phyloP scores from a whole-genome alignment of 2,888 invertebrate genomes.

The Caenorhabditis japonica region DNA sequence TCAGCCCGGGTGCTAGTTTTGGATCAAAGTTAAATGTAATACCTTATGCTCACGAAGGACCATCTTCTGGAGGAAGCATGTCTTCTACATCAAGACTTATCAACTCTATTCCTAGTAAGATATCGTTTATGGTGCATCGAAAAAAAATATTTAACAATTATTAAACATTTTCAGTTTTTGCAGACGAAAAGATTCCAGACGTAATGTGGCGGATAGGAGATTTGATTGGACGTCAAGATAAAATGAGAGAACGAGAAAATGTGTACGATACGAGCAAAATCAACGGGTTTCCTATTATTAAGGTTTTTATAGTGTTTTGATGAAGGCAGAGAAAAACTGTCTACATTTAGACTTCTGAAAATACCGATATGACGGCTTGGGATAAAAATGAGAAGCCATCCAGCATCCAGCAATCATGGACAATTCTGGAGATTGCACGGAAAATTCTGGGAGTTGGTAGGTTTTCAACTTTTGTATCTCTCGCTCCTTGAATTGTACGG shows the following conservation, averaged over 20 bases:
- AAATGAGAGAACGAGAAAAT: constrained; percentile 23
- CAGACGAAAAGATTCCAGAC: constrained; percentile 30
- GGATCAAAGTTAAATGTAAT: constrained; percentile 40
- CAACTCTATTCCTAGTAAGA: constrained; percentile 42
- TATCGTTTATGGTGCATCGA: neutral
- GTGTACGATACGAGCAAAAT: constrained; percentile 42
- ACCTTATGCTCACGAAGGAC: constrained; percentile 22
- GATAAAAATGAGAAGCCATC: neutral
- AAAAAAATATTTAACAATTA: neutral
- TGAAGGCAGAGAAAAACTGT: neutral
- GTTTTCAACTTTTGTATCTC: too few species aligned
- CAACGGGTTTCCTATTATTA: constrained; percentile 45
- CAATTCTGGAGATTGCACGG: constrained; percentile 34
- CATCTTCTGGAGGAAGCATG: constrained; percentile 1
- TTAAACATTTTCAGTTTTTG: neutral
- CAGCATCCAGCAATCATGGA: constrained; percentile 10
- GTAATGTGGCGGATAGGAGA: constrained; percentile 49
- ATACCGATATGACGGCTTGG: neutral
- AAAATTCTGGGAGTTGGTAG: constrained; percentile 45
- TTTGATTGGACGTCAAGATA: constrained; percentile 23
- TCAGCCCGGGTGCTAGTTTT: too few species aligned
- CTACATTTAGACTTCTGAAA: constrained; percentile 4
- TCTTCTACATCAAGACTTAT: constrained; percentile 29
- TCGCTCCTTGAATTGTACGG: too few species aligned
- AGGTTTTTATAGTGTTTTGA: too few species aligned